Evolutionary conservation across 2,113 vertebrate genomes (phyloP).

Genomic region (Halcyon senegalensis): DNA sequence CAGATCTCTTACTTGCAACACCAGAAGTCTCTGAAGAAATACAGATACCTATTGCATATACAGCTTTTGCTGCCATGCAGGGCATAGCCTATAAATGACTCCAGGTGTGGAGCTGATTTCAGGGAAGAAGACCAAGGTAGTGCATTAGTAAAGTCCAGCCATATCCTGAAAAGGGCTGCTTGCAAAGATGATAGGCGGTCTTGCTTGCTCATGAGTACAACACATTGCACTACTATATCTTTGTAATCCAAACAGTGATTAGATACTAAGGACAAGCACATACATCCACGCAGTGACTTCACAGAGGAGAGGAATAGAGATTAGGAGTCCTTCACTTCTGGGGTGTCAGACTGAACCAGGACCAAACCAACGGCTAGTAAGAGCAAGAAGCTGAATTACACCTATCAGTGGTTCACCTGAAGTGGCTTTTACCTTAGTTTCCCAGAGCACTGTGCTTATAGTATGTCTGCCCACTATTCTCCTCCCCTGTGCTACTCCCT

Average conservation of each 20-base stretch:
- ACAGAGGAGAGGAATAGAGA: background rate
- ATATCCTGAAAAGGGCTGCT: background rate
- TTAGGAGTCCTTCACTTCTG: background rate
- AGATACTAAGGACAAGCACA: background rate
- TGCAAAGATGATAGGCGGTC: background rate
- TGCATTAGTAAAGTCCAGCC: background rate
- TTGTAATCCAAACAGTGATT: background rate
- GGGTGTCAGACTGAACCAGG: background rate
- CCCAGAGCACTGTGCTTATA: background rate
- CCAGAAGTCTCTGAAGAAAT: background rate
- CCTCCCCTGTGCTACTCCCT: background rate
- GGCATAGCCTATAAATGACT: background rate
- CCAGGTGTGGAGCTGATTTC: background rate
- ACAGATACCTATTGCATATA: background rate
- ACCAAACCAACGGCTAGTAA: background rate
- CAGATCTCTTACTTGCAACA: background rate
- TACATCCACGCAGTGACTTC: background rate
- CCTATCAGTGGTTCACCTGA: background rate
- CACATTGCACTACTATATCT: background rate
- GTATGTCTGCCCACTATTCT: background rate
- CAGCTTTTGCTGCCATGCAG: background rate
- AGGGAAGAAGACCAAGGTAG: background rate
- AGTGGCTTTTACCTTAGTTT: background rate
- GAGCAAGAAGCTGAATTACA: background rate
- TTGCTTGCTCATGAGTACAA: fast-evolving